These are phyloP conservation scores for Jacana jacana DNA, from an alignment of 2,113 vertebrate genomes.

Conservation along the genomic window DNA sequence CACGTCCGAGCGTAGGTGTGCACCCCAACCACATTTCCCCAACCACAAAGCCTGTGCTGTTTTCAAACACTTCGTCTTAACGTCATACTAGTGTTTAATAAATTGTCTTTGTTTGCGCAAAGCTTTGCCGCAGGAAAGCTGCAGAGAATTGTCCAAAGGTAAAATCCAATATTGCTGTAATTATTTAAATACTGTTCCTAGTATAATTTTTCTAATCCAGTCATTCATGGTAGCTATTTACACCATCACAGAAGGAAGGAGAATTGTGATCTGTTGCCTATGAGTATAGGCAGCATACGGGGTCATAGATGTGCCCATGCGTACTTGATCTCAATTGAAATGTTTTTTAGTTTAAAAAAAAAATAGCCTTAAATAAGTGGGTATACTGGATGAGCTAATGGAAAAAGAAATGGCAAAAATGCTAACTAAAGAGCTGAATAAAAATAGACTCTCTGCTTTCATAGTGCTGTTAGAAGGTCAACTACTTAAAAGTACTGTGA, in stretches of 20 bases:
- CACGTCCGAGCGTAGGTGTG: neutral
- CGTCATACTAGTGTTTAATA: conserved; percentile 73
- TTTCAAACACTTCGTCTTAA: conserved; percentile 40
- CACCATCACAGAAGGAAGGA: neutral
- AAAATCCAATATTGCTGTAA: conserved; percentile 71
- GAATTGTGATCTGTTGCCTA: neutral
- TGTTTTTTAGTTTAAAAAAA: neutral
- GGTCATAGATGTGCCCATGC: neutral
- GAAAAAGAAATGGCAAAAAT: conserved; percentile 46
- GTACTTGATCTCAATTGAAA: conserved; percentile 16
- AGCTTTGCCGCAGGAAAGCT: conserved; percentile 85
- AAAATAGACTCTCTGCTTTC: conserved; percentile 46
- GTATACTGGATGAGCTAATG: neutral
- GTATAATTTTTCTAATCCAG: neutral
- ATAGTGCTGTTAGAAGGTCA: conserved; percentile 42
- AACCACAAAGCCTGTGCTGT: conserved; percentile 48
- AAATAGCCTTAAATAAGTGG: neutral
- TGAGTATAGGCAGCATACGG: neutral
- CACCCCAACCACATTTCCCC: conserved; percentile 7
- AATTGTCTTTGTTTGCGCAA: conserved; percentile 81
- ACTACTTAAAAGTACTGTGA: neutral
- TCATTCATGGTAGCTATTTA: neutral
- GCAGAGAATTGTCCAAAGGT: conserved; percentile 84
- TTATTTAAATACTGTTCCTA: conserved; percentile 47
- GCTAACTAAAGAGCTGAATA: conserved; percentile 1